Base-by-base conservation (phyloP, 2,797 vertebrate species). In the Alauda arvensis region DNA sequence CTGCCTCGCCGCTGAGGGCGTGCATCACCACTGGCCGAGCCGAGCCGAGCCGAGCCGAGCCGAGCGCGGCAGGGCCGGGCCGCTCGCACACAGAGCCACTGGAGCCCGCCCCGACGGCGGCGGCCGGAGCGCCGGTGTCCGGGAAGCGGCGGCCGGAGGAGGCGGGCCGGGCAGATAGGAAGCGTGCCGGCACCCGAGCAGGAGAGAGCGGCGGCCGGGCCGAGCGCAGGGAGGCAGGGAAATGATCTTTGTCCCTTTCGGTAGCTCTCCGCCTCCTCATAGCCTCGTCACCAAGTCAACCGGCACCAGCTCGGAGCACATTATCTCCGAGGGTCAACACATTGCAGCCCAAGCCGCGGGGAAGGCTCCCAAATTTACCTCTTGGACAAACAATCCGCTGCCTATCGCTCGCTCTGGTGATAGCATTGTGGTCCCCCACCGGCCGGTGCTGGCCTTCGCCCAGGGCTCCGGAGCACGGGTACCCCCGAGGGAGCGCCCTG, bases 301-400 rank as follows among this genome's bases (percentile, higher is more conserved):
- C 94, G 89, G 76, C 84, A 91, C 91, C 87, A 53, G 90, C 93
- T 92, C 65, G 81, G 88, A 89, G 94, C 87, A 76, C 93, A 97
- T 98, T 98, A 98, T 98, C 98, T 98, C 89, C 51, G 88, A 96
- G 96, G 96, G 96, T 97, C 97, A 97, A 97, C 96, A 96, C 92
- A 76, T 95, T 83, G 92, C 83, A 91, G 89, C 82, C 65, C 51
- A 55, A 86, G 85, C 93, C 57, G 65, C 82, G 62, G 92, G 71
- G 92, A 95, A 93, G 82, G 82, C 88, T 91, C 89, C 94, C 95
- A 96, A 96, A 96, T 93, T 96, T 95, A 96, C 94, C 96, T 95
- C 76, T 95, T 82, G 83, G 81, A 75, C 83, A 96, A 98, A 98
- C 96, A 97, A 98, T 98, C 96, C 80, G 33, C 83, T 94, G 92